Conservation (phyloP, 2,113 vertebrate genomes). For the Excalfactoria chinensis region DNA sequence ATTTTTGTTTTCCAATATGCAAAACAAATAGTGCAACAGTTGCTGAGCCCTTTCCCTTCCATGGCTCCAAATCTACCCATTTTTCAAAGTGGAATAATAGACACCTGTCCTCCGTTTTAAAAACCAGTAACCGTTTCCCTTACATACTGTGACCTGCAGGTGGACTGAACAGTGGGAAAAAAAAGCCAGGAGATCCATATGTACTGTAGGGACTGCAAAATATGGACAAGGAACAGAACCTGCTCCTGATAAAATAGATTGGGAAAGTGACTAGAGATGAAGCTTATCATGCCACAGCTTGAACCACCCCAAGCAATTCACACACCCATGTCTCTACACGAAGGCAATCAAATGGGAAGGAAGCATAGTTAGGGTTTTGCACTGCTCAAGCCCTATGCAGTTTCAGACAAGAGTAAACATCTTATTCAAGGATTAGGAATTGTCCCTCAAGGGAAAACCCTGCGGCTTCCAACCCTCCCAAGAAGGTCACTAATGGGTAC, state of each 20-base stretch:
- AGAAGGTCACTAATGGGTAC: constrained; percentile 56
- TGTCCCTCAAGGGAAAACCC: constrained; percentile 46
- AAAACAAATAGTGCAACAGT: constrained; percentile 51
- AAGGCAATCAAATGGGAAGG: constrained; percentile 64
- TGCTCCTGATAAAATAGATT: constrained; percentile 42
- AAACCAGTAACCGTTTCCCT: background rate
- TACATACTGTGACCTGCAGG: background rate
- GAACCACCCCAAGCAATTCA: constrained; percentile 54
- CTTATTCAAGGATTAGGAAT: constrained; percentile 69
- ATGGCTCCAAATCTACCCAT: background rate
- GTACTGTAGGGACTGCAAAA: background rate
- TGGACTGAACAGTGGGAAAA: background rate
- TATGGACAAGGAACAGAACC: constrained; percentile 38
- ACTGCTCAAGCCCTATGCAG: constrained; percentile 39
- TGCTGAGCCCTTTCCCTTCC: background rate
- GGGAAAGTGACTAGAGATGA: constrained; percentile 55
- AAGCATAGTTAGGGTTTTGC: constrained; percentile 60
- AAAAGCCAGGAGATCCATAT: background rate
- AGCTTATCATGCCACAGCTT: constrained; percentile 60
- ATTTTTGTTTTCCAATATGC: constrained; percentile 43
- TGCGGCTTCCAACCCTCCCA: constrained; percentile 61
- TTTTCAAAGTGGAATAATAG: constrained; percentile 8
- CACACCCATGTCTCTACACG: constrained; percentile 70
- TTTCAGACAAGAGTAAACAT: constrained; percentile 71
- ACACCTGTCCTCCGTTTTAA: background rate